Base-by-base conservation (phyloP, 2,797 vertebrate species). In the Liasis olivaceus region DNA sequence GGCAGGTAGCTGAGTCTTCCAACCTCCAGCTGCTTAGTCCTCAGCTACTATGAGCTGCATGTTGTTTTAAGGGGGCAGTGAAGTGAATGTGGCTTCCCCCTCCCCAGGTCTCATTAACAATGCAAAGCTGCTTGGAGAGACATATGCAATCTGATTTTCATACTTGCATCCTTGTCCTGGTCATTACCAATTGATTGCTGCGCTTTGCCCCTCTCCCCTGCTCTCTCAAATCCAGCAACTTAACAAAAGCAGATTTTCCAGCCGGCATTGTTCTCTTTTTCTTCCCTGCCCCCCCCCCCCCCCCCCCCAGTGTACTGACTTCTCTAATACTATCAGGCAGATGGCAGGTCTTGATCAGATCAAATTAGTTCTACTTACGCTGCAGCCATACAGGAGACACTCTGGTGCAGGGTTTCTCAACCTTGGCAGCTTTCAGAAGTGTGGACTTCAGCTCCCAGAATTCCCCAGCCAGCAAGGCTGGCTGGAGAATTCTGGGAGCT, bases 241-340 rank as follows among this genome's bases (percentile, higher is more conserved):
- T 22, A 24, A 56, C 0, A 2, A 60, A 58, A 81, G 36, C 36
- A 20, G 0, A 0, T 6, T 28, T n/a, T 87, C 47, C 3, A 0
- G 12, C 42, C n/a, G 47, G 2, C 22, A 31, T 28, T 31, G 42
- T 69, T 22, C 14, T 4, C 11, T 54, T 26, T 62, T 1, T 54
- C 63, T 69, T 1, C 22, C 36, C 86, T 54, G 6, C n/a, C n/a
- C n/a, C n/a, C n/a, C n/a, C n/a, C n/a, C n/a, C 36, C 13, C 5
- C 0, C 0, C 1, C 26, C 0, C 26, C 2, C 26, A 9, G 0
- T 26, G 17, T 7, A 26, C 36, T 26, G 26, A 20, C 51, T 26
- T 77, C 54, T 36, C 3, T 12, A 28, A 1, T 51, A 56, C 63
- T 56, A 0, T 31, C 26, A 87, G n/a, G 15, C 26, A 2, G 89